phyloP scores from a whole-genome alignment of 2,888 invertebrate genomes.

The Epinotia demarniana region DNA sequence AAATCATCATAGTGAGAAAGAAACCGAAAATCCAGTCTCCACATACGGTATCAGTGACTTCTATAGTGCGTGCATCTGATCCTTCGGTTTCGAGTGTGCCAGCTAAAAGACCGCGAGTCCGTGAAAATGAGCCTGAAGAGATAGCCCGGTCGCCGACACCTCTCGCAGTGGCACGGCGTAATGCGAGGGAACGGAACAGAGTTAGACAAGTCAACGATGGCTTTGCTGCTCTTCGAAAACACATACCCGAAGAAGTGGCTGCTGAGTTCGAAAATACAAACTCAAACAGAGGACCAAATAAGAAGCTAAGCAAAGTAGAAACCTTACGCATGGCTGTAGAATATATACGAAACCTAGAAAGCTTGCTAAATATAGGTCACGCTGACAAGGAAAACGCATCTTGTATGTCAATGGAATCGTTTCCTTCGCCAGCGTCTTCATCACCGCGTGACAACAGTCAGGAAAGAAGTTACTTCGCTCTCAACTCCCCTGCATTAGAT shows the following conservation, averaged over 20 bases:
- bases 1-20: slow-evolving; percentile 84
- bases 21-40: slow-evolving; percentile 75
- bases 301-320: slow-evolving; percentile 94
- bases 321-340: slow-evolving; percentile 96
- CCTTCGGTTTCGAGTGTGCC: slow-evolving; percentile 62
- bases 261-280: slow-evolving; percentile 87
- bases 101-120: slow-evolving; percentile 69
- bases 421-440: slow-evolving; percentile 81
- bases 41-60: slow-evolving; percentile 74
- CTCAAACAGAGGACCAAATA: slow-evolving; percentile 87
- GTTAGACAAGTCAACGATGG: slow-evolving; percentile 97
- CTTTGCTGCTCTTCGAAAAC: slow-evolving; percentile 93
- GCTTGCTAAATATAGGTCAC: slow-evolving; percentile 88
- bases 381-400: slow-evolving; percentile 80
- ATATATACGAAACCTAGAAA: slow-evolving; percentile 93
- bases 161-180: slow-evolving; percentile 93
- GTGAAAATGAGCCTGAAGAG: slow-evolving; percentile 78
- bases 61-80: slow-evolving; percentile 73
- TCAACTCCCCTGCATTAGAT: slow-evolving; percentile 77
- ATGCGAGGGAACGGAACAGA: slow-evolving; percentile 96
- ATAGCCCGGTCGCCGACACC: slow-evolving; percentile 86
- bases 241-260: slow-evolving; percentile 93
- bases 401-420: slow-evolving; percentile 76
- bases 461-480: slow-evolving; percentile 78
- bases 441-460: slow-evolving; percentile 81